Conservation (phyloP, 2,113 vertebrate genomes). For the Engystomops pustulosus region DNA sequence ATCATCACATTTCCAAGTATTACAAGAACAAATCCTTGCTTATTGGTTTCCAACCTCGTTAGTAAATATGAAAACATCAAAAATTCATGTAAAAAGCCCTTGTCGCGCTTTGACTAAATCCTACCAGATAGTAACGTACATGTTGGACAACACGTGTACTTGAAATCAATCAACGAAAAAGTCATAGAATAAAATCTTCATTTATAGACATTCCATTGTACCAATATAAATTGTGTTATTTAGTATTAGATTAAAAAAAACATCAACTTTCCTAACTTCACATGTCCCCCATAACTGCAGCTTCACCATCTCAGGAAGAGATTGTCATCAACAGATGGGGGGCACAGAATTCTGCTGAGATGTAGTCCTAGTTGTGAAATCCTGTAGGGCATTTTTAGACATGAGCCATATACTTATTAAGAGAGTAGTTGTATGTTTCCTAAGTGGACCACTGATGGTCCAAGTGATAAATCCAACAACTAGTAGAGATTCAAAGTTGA, state of each 20-base stretch:
- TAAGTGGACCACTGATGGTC: not conserved
- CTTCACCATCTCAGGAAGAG: too few species aligned
- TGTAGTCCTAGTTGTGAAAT: too few species aligned
- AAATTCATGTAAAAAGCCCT: not conserved
- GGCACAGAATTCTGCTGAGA: too few species aligned
- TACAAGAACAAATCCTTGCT: slow-evolving; percentile 1
- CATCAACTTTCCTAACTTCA: too few species aligned
- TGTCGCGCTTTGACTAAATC: not conserved
- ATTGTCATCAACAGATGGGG: too few species aligned
- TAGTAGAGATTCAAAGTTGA: not conserved
- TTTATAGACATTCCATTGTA: not conserved
- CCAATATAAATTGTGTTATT: too few species aligned
- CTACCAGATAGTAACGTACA: not conserved
- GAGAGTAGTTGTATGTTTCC: not conserved
- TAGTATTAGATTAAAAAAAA: too few species aligned
- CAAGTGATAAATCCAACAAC: not conserved
- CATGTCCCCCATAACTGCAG: too few species aligned
- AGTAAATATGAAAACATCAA: not conserved
- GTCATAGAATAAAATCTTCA: not conserved
- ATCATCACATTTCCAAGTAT: not conserved
- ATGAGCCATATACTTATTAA: too few species aligned
- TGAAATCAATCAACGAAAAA: not conserved
- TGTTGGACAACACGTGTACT: too few species aligned
- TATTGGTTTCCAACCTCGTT: slow-evolving; percentile 23
- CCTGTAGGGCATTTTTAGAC: too few species aligned